A percentile compares a stretch with the other conserved stretches of the same genome.
Evolutionary conservation across 2,888 invertebrate genomes (phyloP).

Genomic region (Halictus quadricinctus): DNA sequence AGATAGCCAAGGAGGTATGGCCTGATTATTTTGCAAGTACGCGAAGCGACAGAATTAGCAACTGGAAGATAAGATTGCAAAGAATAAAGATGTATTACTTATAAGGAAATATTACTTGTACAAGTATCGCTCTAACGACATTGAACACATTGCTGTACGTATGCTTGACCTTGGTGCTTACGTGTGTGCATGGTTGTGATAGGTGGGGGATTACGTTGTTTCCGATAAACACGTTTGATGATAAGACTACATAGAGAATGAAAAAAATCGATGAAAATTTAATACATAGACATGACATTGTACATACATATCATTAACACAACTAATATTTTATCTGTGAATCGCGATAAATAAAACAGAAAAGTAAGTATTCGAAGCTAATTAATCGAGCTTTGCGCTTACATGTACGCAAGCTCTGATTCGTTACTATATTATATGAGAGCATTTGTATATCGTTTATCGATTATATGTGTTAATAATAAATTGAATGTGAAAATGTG

Average conservation of each 20-base stretch:
- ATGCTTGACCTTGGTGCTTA: constrained; percentile 51
- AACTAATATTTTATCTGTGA: constrained; percentile 8
- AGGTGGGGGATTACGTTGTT: constrained; percentile 32
- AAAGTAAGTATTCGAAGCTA: constrained; percentile 37
- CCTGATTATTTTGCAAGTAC: constrained; percentile 46
- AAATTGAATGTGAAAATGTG: constrained; percentile 50
- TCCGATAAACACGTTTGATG: constrained; percentile 35
- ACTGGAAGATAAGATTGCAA: background rate
- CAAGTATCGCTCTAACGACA: background rate
- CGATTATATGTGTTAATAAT: constrained; percentile 41
- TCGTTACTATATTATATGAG: constrained; percentile 18
- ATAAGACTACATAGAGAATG: constrained; percentile 2
- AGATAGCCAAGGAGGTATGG: constrained; percentile 97
- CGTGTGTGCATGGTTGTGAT: constrained; percentile 37
- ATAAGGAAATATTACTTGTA: background rate
- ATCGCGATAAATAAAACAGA: background rate
- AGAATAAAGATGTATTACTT: background rate
- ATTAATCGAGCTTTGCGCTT: background rate
- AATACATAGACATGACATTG: constrained; percentile 11
- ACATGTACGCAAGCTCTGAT: background rate
- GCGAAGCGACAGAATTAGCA: background rate
- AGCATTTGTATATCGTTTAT: constrained; percentile 32
- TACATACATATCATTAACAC: constrained; percentile 14
- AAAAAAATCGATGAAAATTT: background rate
- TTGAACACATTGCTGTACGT: constrained; percentile 31